Base-by-base conservation (phyloP, 1,140 invertebrate genomes). In the Solen grandis region DNA sequence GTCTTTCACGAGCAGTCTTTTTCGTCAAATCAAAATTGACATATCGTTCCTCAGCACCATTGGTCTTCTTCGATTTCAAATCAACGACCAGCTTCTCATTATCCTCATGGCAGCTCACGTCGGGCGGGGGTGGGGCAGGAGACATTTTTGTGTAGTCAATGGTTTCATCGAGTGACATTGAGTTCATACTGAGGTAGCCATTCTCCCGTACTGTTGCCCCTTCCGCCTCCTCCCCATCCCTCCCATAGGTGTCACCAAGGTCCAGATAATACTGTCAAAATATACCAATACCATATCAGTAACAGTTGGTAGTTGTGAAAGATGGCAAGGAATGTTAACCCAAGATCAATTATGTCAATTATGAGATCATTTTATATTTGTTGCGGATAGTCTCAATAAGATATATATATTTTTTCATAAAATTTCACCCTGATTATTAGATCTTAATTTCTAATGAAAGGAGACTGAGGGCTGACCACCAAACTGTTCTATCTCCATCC, bases 201-300 rank as follows among this genome's bases (percentile, higher is more conserved):
- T 74, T 76, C 22, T 72, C 62, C 1, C 35, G 50, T 16, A 66
- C 75, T 22, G 46, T 60, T 5, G 75, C 80, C 19, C 78, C 81
- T 60, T 84, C 81, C 35, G 14, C 66, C 27, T 54, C 68, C 22
- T 80, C 77, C 35, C 65, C 66, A 14, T 59, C 55, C 16, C 10
- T 14, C 52, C 41, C 36, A 33, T 59, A 79, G 22, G 41, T 33
- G 14, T 46, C 14, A 29, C 77, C 80, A 16, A 90, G 83, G 68
- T 90, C 89, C 38, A 90, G 81, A 66, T 90, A 90, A 84, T 90
- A 89, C 89, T 90, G 83, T 27, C 86, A 88, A 38, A n/a, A 29
- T 19, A 38, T n/a, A 36, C 5, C n/a, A 66, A 66, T 36, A 38
- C 22, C n/a, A n/a, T n/a, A n/a, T n/a, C n/a, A n/a, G n/a, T n/a